These are phyloP conservation scores for Aphelenchoides besseyi DNA, from an alignment of 1,140 invertebrate genomes.

Conservation along the genomic window DNA sequence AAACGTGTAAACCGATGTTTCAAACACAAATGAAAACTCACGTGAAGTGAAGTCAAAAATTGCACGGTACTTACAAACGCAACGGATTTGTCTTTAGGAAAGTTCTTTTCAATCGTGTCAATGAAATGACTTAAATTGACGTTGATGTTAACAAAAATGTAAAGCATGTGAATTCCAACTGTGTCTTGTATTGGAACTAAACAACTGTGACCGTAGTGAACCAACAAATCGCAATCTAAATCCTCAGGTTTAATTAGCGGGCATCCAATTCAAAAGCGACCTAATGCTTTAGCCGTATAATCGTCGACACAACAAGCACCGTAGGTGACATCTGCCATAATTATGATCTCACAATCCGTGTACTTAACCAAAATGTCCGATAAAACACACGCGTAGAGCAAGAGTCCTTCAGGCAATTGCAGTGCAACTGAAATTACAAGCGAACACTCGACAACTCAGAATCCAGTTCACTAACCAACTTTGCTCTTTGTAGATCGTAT, in stretches of 20 bases:
- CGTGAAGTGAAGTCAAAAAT: constrained; percentile 87
- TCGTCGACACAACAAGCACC: constrained; percentile 99
- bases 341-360: constrained; percentile 85
- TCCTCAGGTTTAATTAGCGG: constrained; percentile 5
- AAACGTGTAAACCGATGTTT: neutral
- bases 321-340: constrained; percentile 98
- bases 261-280: constrained; percentile 53
- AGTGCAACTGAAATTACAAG: constrained; percentile 74
- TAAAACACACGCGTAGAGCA: constrained; percentile 87
- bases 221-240: constrained; percentile 76
- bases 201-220: constrained; percentile 98
- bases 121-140: constrained; percentile 88
- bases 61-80: constrained; percentile 92
- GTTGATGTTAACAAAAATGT: constrained; percentile 85
- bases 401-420: constrained; percentile 89
- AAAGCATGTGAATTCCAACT: constrained; percentile 80
- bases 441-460: neutral
- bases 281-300: constrained; percentile 82
- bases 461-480: constrained; percentile 63
- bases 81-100: constrained; percentile 69
- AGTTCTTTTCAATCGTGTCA: constrained; percentile 81
- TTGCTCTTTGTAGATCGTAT: constrained; percentile 78
- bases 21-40: constrained; percentile 46
- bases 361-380: constrained; percentile 90
- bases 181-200: constrained; percentile 90